Evolutionary conservation across 2,113 vertebrate genomes (phyloP).

Genomic region (Chitala chitala): DNA sequence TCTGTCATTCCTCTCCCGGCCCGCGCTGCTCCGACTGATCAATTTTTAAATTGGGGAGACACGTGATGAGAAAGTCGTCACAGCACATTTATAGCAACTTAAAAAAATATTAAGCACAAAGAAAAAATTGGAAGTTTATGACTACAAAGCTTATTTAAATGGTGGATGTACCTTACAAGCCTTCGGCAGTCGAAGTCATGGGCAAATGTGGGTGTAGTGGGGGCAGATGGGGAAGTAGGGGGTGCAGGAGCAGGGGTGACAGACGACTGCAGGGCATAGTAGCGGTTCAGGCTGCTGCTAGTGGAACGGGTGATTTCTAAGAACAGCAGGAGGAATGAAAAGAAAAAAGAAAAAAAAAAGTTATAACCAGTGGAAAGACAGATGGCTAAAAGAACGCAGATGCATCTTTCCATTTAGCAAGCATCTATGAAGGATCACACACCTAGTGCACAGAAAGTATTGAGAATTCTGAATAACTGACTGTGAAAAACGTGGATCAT

Average conservation of each 20-base stretch:
- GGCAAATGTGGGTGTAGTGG: constrained; percentile 56
- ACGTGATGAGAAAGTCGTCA: no score
- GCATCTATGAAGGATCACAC: no score
- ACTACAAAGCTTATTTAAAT: no score
- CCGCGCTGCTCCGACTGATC: constrained; percentile 61
- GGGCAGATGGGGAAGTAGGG: constrained; percentile 32
- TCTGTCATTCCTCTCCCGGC: constrained; percentile 85
- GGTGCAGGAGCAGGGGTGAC: constrained; percentile 36
- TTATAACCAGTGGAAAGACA: not conserved
- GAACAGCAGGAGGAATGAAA: not conserved
- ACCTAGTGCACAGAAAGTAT: no score
- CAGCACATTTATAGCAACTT: no score
- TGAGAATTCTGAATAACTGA: no score
- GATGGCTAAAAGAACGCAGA: no score
- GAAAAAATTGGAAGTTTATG: not conserved
- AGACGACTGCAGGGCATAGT: constrained; percentile 86
- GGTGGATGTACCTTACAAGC: constrained; percentile 51
- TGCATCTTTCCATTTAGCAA: no score
- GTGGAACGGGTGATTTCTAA: constrained; percentile 78
- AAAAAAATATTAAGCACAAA: no score
- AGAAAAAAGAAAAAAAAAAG: not conserved
- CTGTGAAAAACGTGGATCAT: no score
- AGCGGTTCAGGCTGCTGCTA: constrained; percentile 89
- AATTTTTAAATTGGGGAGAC: no score
- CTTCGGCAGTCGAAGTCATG: constrained; percentile 79